Base-by-base conservation (phyloP, 2,888 invertebrate genomes). In the Cephus spinipes region DNA sequence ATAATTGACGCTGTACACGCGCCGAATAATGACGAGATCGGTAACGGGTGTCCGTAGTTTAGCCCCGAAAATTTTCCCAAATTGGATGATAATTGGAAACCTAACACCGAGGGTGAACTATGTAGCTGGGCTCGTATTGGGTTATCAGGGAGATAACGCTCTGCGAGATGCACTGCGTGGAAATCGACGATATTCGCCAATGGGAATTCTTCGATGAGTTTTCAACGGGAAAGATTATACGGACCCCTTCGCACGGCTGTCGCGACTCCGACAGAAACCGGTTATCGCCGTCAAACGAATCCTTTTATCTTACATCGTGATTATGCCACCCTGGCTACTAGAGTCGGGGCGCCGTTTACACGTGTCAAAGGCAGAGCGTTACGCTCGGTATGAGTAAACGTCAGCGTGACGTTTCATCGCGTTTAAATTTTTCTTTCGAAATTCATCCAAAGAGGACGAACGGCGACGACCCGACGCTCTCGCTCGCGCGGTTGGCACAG, bases 41-140 rank as follows among this genome's bases (percentile, higher is more conserved):
- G 71, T 32, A 71, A 71, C n/a, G 71, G 71, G 12, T 23, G 55
- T 55, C 55, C 23, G 31, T 71, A 32, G 33, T 71, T 83, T 83
- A 79, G 76, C 12, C 23, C 76, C 68, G 81, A 83, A 84, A 85
- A 85, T 83, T 80, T 83, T 81, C 73, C 77, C 75, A 85, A 87
- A 87, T 87, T 84, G 82, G 75, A 76, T 82, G 79, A 80, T 87
- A 87, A 87, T 87, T 87, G 87, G 87, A 84, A 86, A 87, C 76
- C 74, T 69, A 84, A 87, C 12, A 32, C 71, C 71, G 71, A 71
- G 32, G 71, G 31, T 31, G 35, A 12, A 35, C 35, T 35, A 31
- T 71, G 31, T 3, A 1, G 6, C 23, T 1, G 36, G 55, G 23
- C 23, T 0, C 55, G 23, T 55, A 55, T 23, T 55, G 15, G 55